phyloP scores from a whole-genome alignment of 2,888 invertebrate genomes.

The Pyrgus malvae region DNA sequence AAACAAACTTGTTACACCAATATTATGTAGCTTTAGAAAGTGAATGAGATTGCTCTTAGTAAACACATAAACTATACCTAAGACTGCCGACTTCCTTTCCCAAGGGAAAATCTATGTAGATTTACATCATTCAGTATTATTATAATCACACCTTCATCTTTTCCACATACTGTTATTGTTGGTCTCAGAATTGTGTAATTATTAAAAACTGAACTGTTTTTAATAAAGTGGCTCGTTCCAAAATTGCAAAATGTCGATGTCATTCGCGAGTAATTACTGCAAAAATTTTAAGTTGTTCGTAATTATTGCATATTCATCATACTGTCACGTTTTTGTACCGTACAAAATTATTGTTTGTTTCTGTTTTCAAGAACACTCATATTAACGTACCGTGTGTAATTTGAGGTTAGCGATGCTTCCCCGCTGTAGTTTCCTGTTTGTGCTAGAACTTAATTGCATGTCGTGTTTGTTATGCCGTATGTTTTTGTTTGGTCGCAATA shows the following conservation, averaged over 20 bases:
- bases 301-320: neutral
- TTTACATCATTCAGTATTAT: neutral
- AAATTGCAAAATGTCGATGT: too few species aligned
- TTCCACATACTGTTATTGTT: too few species aligned
- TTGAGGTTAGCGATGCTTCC: conserved; percentile 22
- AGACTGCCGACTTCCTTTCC: conserved; percentile 7
- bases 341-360: conserved; percentile 14
- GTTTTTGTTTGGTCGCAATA: conserved; percentile 38
- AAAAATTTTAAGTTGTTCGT: neutral
- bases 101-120: neutral
- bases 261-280: neutral
- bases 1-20: conserved; percentile 15
- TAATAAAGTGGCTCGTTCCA: too few species aligned
- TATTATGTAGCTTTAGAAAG: conserved; percentile 28
- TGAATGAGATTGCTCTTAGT: conserved; percentile 11
- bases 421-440: conserved; percentile 42
- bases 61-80: neutral
- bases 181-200: too few species aligned
- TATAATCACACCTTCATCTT: too few species aligned
- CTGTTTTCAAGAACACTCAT: neutral
- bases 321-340: neutral
- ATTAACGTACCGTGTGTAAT: conserved; percentile 12
- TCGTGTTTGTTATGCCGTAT: conserved; percentile 35
- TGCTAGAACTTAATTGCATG: conserved; percentile 30
- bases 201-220: too few species aligned